Percentiles rank a stretch among this genome's conserved stretches.
phyloP scores from a whole-genome alignment of 1,140 invertebrate genomes.

The Araneus ventricosus region DNA sequence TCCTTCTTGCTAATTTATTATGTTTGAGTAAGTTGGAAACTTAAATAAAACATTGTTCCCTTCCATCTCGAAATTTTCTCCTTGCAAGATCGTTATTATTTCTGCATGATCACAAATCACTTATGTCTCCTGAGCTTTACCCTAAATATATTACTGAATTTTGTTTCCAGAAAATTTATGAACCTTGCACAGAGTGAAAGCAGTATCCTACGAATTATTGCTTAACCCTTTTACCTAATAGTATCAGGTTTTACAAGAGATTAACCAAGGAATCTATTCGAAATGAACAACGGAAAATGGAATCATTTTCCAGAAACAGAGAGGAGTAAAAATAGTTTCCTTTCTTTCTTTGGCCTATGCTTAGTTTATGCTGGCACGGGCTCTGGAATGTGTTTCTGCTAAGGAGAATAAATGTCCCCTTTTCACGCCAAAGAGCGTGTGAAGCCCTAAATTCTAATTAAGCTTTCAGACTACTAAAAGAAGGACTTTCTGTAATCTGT shows the following conservation, averaged over 20 bases:
- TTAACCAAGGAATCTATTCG: constrained; percentile 12
- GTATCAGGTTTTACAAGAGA: constrained; percentile 37
- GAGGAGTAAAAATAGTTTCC: neutral
- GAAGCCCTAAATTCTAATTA: constrained; percentile 55
- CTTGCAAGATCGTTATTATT: neutral
- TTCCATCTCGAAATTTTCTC: neutral
- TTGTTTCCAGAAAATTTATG: neutral
- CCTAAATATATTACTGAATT: constrained; percentile 5
- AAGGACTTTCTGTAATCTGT: neutral
- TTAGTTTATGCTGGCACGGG: neutral
- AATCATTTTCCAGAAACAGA: constrained; percentile 17
- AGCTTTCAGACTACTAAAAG: constrained; percentile 29
- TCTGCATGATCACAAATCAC: constrained; percentile 6
- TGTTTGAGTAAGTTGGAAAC: neutral
- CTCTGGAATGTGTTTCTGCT: constrained; percentile 37
- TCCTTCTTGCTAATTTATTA: neutral
- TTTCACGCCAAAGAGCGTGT: constrained; percentile 46
- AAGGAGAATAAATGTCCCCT: constrained; percentile 28
- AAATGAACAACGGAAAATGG: neutral
- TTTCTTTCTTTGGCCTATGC: neutral
- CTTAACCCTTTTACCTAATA: constrained; percentile 6
- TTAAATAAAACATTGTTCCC: neutral
- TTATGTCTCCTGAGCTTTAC: neutral
- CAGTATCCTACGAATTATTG: neutral
- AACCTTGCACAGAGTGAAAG: neutral